Evolutionary conservation across 2,888 invertebrate species (phyloP), one percentile per base, ranked within the genome.

Genomic region (Archips crataeganus): DNA sequence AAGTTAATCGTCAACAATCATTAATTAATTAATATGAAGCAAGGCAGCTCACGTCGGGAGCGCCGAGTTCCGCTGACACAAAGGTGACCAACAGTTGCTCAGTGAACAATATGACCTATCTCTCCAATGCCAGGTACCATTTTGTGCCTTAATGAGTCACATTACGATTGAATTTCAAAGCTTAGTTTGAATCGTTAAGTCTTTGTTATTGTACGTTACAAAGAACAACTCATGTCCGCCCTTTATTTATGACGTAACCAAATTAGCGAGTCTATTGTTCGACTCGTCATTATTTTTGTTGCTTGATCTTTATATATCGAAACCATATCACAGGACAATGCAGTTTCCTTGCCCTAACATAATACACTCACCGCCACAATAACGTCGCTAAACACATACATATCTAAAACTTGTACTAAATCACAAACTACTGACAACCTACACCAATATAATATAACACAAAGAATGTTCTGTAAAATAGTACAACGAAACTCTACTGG

Each of bases 251-350:
- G 54, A 63, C 62, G 32, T 45, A 34, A 70, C 62, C 54, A 45
- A 62, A 63, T 63, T 70, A 70, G 11, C 4, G 36, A 42, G 32
- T 5, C 54, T 23, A 63, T 70, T 70, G 62, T 70, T 70, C 54
- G 11, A 32, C n/a, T 57, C 23, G 23, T 15, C 15, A 32, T 63
- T 45, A 63, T 63, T 45, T 15, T 45, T 63, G 23, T 23, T 63
- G 15, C 23, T 2, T 32, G 11, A 57, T 57, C 10, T 23, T 57
- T 57, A 49, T 49, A n/a, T 13, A n/a, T 49, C 23, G 23, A 23
- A 13, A 49, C 47, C 13, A 49, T 3, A 36, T 36, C 5, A 36
- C 36, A 23, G 23, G 23, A 23, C 23, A 1, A 23, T 23, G 23
- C 23, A 23, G 23, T 1, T 23, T 23, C 23, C 23, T 23, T 23